These are phyloP conservation scores for Phrixothrix hirtus DNA, from an alignment of 2,888 invertebrate species.

Conservation along the genomic window DNA sequence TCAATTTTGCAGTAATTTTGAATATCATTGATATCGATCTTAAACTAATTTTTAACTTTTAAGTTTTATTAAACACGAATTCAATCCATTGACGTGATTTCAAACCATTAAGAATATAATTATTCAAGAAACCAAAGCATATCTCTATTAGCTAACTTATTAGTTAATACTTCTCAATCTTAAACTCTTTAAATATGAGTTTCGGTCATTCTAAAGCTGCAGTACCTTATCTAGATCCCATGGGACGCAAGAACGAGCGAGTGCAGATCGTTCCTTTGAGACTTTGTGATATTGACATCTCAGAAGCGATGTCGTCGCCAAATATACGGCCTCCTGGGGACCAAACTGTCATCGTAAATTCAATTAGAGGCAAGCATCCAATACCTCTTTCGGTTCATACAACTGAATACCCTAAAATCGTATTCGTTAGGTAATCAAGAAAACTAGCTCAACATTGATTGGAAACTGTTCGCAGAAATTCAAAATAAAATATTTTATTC, in stretches of 20 bases:
- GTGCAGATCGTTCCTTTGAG: constrained; percentile 53
- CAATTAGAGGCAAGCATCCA: constrained; percentile 51
- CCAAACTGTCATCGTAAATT: constrained; percentile 56
- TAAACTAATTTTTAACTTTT: no score
- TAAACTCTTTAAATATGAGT: constrained; percentile 22
- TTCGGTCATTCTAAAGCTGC: constrained; percentile 11
- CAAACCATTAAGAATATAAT: no score
- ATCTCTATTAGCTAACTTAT: no score
- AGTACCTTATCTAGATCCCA: constrained; percentile 17
- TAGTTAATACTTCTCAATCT: constrained; percentile 14
- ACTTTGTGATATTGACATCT: constrained; percentile 53
- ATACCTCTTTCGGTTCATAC: constrained; percentile 27
- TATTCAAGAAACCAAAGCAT: no score
- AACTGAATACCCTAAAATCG: constrained; percentile 13
- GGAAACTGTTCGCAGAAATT: constrained; percentile 8
- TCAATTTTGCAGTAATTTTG: neutral
- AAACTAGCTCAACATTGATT: constrained; percentile 16
- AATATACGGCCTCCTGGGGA: constrained; percentile 55
- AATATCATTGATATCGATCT: no score
- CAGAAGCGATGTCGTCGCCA: constrained; percentile 54
- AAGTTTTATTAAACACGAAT: no score
- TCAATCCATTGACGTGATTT: no score
- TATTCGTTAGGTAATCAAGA: constrained; percentile 17
- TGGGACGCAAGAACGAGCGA: constrained; percentile 37
- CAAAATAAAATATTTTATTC: neutral